Evolutionary conservation across 92 coral and sea anemone species (phyloP).

Genomic region (Diadumene lineata): DNA sequence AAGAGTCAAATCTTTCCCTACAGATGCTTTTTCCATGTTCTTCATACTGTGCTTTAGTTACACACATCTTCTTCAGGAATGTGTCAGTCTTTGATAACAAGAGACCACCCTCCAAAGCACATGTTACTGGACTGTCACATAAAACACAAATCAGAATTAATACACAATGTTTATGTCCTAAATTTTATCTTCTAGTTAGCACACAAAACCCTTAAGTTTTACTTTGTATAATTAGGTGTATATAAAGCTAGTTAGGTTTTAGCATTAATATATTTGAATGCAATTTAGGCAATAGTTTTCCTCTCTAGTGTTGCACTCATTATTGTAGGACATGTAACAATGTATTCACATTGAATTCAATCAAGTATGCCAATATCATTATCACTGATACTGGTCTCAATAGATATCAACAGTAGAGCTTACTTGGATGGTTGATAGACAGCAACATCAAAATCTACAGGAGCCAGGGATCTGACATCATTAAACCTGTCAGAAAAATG

Average conservation of each 20-base stretch:
- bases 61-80: slow-evolving; percentile 85
- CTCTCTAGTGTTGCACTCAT: too few relatives aligned
- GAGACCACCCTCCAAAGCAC: slow-evolving; percentile 90
- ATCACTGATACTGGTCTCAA: too few relatives aligned
- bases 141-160: background rate
- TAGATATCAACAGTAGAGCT: slow-evolving; percentile 21
- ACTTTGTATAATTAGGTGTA: too few relatives aligned
- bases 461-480: slow-evolving; percentile 89
- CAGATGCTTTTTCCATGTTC: slow-evolving; percentile 94
- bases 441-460: slow-evolving; percentile 85
- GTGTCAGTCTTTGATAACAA: slow-evolving; percentile 79
- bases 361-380: too few relatives aligned
- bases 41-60: slow-evolving; percentile 93
- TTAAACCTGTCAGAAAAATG: slow-evolving; percentile 53
- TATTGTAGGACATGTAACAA: too few relatives aligned
- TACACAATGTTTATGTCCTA: too few relatives aligned
- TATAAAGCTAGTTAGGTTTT: too few relatives aligned
- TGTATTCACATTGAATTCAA: too few relatives aligned
- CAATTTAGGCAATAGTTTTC: too few relatives aligned
- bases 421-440: slow-evolving; percentile 75
- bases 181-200: too few relatives aligned
- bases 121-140: slow-evolving; percentile 67
- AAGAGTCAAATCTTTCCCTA: slow-evolving; percentile 85
- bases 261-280: too few relatives aligned
- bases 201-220: too few relatives aligned